A percentile compares a stretch with the other conserved stretches of the same genome.
phyloP scores from a whole-genome alignment of 2,797 vertebrate genomes.

The Otus scops region DNA sequence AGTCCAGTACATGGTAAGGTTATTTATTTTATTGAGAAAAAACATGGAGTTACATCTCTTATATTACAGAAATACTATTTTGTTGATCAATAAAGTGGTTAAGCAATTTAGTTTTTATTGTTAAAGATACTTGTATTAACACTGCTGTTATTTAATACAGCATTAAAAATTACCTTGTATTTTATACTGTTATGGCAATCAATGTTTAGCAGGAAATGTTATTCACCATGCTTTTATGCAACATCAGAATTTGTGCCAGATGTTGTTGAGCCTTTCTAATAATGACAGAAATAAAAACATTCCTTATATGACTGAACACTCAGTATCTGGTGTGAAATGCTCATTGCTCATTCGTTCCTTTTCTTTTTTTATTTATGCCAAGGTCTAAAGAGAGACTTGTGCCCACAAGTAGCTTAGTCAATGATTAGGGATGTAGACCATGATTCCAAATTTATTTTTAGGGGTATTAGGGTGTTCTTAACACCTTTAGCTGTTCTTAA shows the following conservation, averaged over 20 bases:
- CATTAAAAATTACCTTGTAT: background rate
- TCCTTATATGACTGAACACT: background rate
- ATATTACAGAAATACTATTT: background rate
- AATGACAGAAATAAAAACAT: background rate
- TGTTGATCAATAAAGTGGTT: background rate
- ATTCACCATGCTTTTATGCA: background rate
- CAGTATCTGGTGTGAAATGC: background rate
- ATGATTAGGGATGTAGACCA: background rate
- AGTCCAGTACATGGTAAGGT: constrained; percentile 1
- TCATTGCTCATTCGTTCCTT: background rate
- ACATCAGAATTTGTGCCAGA: background rate
- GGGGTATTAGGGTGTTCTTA: background rate
- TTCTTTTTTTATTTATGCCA: background rate
- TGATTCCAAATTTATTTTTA: background rate
- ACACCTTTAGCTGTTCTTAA: background rate
- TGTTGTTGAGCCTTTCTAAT: background rate
- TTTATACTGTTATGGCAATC: background rate
- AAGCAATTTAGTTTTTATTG: constrained; percentile 11
- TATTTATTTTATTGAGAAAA: constrained; percentile 58
- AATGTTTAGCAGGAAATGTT: background rate
- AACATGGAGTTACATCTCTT: background rate
- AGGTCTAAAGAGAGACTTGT: background rate
- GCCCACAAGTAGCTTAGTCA: background rate
- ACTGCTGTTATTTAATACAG: background rate
- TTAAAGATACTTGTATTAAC: constrained; percentile 14